Conservation (phyloP, 2,113 vertebrate genomes). For the Mohoua ochrocephala region DNA sequence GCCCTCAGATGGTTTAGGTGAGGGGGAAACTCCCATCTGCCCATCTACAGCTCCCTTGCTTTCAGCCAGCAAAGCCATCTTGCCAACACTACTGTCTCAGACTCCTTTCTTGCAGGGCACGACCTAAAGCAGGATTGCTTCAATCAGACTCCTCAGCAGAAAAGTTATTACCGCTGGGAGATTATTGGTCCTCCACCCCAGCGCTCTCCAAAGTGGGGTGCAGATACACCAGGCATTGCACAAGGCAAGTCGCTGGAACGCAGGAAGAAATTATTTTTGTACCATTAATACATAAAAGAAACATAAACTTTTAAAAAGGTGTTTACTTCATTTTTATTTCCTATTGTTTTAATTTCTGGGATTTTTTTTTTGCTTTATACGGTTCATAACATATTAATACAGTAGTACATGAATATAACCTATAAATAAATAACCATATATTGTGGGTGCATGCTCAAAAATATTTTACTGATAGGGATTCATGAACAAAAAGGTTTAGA, state of each 20-base stretch:
- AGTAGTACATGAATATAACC: not conserved
- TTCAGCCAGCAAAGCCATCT: not conserved
- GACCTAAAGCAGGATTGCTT: not conserved
- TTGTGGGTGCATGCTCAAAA: not conserved
- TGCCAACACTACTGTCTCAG: not conserved
- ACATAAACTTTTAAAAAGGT: not conserved
- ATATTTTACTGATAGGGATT: not conserved
- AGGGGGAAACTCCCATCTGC: not conserved
- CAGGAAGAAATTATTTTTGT: not conserved
- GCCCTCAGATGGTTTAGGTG: not conserved
- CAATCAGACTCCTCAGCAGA: not conserved
- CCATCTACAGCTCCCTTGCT: not conserved
- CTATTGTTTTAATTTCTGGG: not conserved
- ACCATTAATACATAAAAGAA: not conserved
- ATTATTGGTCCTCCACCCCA: not conserved
- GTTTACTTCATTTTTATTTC: not conserved
- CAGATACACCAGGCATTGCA: rapidly evolving
- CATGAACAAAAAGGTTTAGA: not conserved
- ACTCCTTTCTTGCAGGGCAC: not conserved
- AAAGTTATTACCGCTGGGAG: not conserved
- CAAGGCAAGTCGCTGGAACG: not conserved
- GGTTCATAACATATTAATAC: not conserved
- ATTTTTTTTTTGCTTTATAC: not conserved
- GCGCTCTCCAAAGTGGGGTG: not conserved
- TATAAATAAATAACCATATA: not conserved